Conservation (phyloP, 2,888 invertebrate species). For the Drosophila phalerata region DNA sequence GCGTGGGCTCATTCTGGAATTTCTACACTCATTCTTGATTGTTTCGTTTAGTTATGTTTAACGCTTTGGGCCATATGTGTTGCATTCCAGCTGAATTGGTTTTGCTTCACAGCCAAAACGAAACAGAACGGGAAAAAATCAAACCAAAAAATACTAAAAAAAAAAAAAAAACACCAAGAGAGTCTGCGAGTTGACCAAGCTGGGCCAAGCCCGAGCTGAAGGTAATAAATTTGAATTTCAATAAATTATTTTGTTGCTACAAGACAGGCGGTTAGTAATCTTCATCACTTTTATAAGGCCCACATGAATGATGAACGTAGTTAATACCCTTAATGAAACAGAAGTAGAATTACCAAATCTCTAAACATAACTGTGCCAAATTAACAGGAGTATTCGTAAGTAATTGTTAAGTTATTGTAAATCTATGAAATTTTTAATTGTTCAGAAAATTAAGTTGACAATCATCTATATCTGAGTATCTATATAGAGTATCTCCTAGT, state of each 20-base stretch:
- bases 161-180: constrained; percentile 16
- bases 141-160: constrained; percentile 6
- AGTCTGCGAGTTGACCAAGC: constrained; percentile 26
- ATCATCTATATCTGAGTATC: too few species aligned
- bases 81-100: constrained; percentile 81
- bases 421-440: too few species aligned
- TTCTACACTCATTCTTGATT: constrained; percentile 83
- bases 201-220: constrained; percentile 65
- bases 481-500: constrained; percentile 30
- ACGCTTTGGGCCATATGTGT: constrained; percentile 81
- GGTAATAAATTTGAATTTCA: constrained; percentile 83
- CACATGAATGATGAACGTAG: constrained; percentile 7
- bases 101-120: constrained; percentile 44
- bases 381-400: neutral
- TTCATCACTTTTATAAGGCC: constrained; percentile 37
- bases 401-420: neutral
- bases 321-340: neutral
- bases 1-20: constrained; percentile 83
- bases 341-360: too few species aligned
- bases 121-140: constrained; percentile 20
- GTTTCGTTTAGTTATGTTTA: constrained; percentile 80
- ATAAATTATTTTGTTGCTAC: constrained; percentile 81
- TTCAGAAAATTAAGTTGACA: too few species aligned
- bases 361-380: neutral
- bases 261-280: constrained; percentile 61